These are phyloP conservation scores for Blomia tropicalis DNA, from an alignment of 2,888 invertebrate species.

Conservation along the genomic window DNA sequence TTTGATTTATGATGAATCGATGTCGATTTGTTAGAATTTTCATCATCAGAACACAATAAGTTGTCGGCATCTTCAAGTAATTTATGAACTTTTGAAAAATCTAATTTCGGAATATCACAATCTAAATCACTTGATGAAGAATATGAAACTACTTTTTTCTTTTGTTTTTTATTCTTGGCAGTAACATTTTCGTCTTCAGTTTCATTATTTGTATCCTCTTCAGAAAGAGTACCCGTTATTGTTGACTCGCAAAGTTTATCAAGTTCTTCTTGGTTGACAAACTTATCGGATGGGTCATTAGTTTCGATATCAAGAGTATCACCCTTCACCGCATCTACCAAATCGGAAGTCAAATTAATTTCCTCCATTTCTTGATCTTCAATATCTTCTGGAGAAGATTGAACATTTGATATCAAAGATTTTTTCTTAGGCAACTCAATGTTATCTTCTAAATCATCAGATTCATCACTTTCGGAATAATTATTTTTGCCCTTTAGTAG, in stretches of 20 bases:
- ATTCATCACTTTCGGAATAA: no score
- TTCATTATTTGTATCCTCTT: slow-evolving; percentile 1
- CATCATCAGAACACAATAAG: slow-evolving; percentile 5
- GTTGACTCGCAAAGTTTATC: not conserved
- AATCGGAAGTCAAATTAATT: no score
- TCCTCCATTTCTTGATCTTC: no score
- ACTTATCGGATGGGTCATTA: not conserved
- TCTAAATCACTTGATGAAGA: slow-evolving; percentile 4
- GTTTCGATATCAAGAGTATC: no score
- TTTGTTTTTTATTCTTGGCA: not conserved
- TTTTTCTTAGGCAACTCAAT: no score
- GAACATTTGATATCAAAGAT: no score
- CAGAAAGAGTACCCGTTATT: not conserved
- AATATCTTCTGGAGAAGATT: no score
- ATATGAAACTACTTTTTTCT: no score
- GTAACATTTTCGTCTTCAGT: not conserved
- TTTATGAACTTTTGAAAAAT: not conserved
- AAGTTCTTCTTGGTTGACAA: not conserved
- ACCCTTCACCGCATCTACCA: no score
- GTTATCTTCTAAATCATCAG: no score
- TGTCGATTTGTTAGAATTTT: not conserved
- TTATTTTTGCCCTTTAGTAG: no score
- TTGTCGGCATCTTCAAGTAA: not conserved
- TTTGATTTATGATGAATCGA: slow-evolving; percentile 6
- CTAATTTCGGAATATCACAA: not conserved